These are phyloP conservation scores for Danaus melanippus DNA, from an alignment of 1,140 invertebrate species.

Conservation along the genomic window DNA sequence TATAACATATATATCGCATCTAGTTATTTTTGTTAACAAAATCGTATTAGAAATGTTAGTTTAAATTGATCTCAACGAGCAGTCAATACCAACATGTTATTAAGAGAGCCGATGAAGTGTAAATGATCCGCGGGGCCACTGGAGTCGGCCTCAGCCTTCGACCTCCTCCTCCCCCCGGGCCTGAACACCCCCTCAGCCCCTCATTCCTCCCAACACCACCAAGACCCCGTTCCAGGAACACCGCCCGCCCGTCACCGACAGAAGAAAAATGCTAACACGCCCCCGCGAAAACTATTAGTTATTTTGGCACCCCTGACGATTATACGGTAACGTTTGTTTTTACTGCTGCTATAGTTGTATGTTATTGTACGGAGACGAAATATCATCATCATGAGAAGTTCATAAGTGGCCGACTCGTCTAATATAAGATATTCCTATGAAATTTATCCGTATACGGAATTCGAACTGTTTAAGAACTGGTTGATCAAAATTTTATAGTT, in stretches of 20 bases:
- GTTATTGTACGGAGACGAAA: too few species aligned
- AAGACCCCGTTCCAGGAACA: conserved; percentile 10
- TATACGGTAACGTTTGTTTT: conserved; percentile 35
- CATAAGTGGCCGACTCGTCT: too few species aligned
- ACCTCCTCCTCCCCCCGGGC: conserved; percentile 22
- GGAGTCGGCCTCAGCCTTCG: conserved; percentile 35
- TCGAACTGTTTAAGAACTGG: too few species aligned
- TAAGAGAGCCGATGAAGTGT: conserved; percentile 66
- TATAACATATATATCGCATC: too few species aligned
- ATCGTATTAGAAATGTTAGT: too few species aligned
- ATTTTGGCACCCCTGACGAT: conserved; percentile 67
- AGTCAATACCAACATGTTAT: conserved; percentile 36
- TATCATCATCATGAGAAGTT: too few species aligned
- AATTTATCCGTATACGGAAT: too few species aligned
- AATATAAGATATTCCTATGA: too few species aligned
- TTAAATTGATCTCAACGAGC: background rate
- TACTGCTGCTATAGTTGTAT: background rate
- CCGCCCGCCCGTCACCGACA: conserved; percentile 56
- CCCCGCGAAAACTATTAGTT: conserved; percentile 70
- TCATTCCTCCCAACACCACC: too few species aligned
- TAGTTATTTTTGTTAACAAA: too few species aligned
- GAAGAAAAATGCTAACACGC: conserved; percentile 72
- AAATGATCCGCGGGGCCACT: conserved; percentile 62
- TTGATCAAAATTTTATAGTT: too few species aligned
- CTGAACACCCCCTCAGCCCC: conserved; percentile 1